Conservation (phyloP, 2,113 vertebrate species). For the Nasalis larvatus region DNA sequence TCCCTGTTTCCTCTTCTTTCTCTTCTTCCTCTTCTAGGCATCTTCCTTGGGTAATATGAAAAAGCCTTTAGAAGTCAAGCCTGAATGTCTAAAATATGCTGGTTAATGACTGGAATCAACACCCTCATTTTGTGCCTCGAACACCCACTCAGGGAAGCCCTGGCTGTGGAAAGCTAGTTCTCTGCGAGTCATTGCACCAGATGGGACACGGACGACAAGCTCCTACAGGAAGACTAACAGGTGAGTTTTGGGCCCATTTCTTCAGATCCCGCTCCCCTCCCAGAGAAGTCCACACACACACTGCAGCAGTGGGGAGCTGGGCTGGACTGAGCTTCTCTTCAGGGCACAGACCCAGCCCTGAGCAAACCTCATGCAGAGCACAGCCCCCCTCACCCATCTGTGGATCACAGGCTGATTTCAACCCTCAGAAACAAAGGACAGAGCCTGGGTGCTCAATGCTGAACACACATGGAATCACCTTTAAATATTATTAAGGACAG, state of each 20-base stretch:
- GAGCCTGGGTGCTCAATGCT: background rate
- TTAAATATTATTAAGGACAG: background rate
- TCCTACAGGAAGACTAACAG: background rate
- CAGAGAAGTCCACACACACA: rapidly evolving
- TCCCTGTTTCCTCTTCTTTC: background rate
- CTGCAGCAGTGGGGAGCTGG: too few species aligned
- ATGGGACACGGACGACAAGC: background rate
- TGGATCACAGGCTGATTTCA: background rate
- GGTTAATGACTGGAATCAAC: background rate
- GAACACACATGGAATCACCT: background rate
- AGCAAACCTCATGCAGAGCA: background rate
- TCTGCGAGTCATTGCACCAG: background rate
- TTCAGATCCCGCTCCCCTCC: background rate
- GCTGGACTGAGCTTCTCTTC: too few species aligned
- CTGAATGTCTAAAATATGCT: background rate
- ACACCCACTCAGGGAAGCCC: background rate
- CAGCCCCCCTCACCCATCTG: background rate
- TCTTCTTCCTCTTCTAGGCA: too few species aligned
- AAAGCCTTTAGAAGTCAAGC: background rate
- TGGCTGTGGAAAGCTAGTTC: background rate
- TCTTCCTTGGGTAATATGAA: background rate
- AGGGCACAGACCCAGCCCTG: too few species aligned
- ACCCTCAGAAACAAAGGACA: background rate
- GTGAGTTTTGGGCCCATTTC: background rate
- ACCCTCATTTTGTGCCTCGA: background rate